Percentiles rank a stretch among this genome's conserved stretches.
phyloP scores from a whole-genome alignment of 2,113 vertebrate genomes.

The Hippoglossus stenolepis region DNA sequence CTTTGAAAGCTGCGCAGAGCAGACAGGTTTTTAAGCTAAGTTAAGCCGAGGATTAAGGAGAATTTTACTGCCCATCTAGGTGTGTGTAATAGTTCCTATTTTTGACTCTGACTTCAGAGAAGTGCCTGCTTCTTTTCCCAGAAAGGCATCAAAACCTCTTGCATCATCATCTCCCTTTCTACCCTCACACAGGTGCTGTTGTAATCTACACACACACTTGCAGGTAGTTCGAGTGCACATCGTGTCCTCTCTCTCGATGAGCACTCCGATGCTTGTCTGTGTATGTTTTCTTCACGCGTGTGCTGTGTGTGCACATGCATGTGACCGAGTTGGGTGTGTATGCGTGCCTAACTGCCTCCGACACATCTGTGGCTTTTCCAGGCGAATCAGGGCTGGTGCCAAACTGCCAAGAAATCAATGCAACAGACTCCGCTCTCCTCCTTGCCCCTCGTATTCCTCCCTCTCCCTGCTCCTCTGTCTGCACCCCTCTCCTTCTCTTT shows the following conservation, averaged over 20 bases:
- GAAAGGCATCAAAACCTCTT: constrained; percentile 58
- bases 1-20: constrained; percentile 62
- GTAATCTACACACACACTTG: constrained; percentile 28
- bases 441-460: constrained; percentile 21
- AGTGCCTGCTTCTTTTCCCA: constrained; percentile 25
- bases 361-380: constrained; percentile 77
- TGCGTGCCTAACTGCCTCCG: constrained; percentile 65
- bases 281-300: constrained; percentile 22
- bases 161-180: constrained; percentile 49
- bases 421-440: constrained; percentile 60
- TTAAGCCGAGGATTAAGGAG: constrained; percentile 66
- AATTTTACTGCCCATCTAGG: constrained; percentile 71
- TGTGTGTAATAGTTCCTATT: constrained; percentile 69
- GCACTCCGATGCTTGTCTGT: not conserved
- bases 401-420: constrained; percentile 79
- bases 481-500: constrained; percentile 11
- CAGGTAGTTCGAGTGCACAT: constrained; percentile 27
- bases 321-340: constrained; percentile 29
- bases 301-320: constrained; percentile 31
- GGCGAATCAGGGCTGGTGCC: constrained; percentile 66
- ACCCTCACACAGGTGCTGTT: constrained; percentile 53
- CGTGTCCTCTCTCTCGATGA: constrained; percentile 31
- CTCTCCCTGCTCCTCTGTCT: constrained; percentile 14
- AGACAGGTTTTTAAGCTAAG: constrained; percentile 62
- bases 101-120: constrained; percentile 59